These are phyloP conservation scores for Elgonia sp. DNA, from an alignment of 2,888 invertebrate species.

Conservation along the genomic window DNA sequence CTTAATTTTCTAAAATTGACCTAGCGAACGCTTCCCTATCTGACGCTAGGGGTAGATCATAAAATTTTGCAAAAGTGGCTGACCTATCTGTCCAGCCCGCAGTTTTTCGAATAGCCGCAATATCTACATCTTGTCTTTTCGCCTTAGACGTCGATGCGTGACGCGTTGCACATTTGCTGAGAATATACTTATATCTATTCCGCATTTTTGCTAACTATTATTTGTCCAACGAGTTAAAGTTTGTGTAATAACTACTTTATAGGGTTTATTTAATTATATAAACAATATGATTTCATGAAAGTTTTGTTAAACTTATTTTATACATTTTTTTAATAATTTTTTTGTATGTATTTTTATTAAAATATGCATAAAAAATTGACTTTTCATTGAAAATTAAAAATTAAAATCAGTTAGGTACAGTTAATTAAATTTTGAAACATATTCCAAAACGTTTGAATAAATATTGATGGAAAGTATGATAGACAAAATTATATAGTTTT, in stretches of 20 bases:
- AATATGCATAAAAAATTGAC: too few species aligned
- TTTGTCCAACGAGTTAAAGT: neutral
- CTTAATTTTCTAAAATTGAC: slow-evolving; percentile 9
- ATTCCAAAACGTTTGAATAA: too few species aligned
- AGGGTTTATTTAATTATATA: neutral
- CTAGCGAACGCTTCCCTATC: neutral
- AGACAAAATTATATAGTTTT: too few species aligned
- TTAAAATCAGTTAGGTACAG: too few species aligned
- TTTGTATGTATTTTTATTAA: too few species aligned
- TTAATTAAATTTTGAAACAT: too few species aligned
- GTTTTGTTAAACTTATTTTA: too few species aligned
- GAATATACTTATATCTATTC: slow-evolving; percentile 25
- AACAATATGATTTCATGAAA: too few species aligned
- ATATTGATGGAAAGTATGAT: too few species aligned
- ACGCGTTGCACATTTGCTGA: slow-evolving; percentile 25
- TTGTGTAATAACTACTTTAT: neutral
- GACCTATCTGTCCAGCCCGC: neutral
- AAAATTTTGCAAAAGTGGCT: slow-evolving; percentile 34
- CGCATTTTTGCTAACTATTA: neutral
- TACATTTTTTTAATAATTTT: too few species aligned
- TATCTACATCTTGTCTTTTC: slow-evolving; percentile 23
- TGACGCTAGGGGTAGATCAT: neutral
- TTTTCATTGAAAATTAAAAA: too few species aligned
- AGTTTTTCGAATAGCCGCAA: neutral
- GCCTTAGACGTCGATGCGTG: slow-evolving; percentile 42